Conservation (phyloP, 2,797 vertebrate genomes). For the Chelon labrosus region DNA sequence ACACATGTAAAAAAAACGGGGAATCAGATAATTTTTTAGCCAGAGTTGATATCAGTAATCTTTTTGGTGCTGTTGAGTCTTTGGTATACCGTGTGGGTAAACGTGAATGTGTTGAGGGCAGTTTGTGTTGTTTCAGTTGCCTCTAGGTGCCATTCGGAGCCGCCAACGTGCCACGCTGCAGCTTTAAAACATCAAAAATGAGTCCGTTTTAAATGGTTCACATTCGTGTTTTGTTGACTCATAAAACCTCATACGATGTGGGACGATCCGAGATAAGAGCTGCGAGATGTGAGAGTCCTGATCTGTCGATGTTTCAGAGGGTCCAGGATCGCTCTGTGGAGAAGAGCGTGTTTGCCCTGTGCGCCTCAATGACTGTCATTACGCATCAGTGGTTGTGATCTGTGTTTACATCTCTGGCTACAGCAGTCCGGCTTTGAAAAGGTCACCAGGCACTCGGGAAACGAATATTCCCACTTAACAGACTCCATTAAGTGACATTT, state of each 20-base stretch:
- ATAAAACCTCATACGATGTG: neutral
- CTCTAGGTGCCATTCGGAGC: neutral
- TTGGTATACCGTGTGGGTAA: neutral
- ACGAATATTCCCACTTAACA: conserved; percentile 36
- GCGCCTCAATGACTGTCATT: conserved; percentile 13
- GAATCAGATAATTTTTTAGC: neutral
- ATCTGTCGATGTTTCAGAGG: conserved; percentile 15
- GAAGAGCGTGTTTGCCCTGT: conserved; percentile 21
- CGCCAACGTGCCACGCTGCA: neutral
- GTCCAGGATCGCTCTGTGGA: conserved; percentile 18
- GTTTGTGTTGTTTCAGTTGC: neutral
- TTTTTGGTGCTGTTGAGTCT: neutral
- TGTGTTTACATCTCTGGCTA: conserved; percentile 45
- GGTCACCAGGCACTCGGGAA: conserved; percentile 58
- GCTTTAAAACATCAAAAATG: neutral
- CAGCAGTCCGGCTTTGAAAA: conserved; percentile 34
- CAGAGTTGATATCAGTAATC: neutral
- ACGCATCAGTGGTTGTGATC: conserved; percentile 30
- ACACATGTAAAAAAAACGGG: neutral
- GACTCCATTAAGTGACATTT: conserved; percentile 34
- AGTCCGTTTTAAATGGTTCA: neutral
- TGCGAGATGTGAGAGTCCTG: conserved; percentile 3
- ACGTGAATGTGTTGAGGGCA: neutral
- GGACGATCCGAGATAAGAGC: conserved; percentile 11
- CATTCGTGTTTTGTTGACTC: conserved; percentile 26